These are phyloP conservation scores for Odontothrips loti DNA, from an alignment of 2,888 invertebrate species.

Conservation along the genomic window DNA sequence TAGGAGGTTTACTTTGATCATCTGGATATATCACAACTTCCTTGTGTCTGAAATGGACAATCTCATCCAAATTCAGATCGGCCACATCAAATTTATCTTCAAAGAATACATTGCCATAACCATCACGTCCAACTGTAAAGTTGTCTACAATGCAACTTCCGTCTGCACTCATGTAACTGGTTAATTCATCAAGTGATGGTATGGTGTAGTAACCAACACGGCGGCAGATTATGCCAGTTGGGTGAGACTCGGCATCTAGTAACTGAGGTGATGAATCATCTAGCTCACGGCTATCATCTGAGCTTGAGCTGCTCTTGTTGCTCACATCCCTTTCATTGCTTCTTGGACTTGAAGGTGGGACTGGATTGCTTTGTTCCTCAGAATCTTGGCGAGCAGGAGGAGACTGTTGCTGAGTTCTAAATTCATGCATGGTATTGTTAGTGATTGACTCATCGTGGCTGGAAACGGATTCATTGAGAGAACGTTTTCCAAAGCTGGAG, in stretches of 20 bases:
- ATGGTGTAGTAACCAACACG: slow-evolving; percentile 87
- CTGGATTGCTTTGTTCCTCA: not conserved
- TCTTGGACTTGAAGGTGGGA: slow-evolving; percentile 10
- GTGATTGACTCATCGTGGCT: not conserved
- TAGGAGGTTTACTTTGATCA: slow-evolving; percentile 77
- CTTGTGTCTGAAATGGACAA: slow-evolving; percentile 87
- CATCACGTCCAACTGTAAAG: slow-evolving; percentile 81
- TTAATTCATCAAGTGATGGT: slow-evolving; percentile 77
- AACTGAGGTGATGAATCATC: slow-evolving; percentile 35
- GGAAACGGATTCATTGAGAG: not conserved
- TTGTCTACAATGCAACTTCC: slow-evolving; percentile 79
- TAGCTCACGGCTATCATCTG: slow-evolving; percentile 33
- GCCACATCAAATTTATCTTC: slow-evolving; percentile 79
- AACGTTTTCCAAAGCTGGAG: not conserved
- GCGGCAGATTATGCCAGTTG: slow-evolving; percentile 70
- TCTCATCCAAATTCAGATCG: slow-evolving; percentile 78
- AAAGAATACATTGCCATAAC: slow-evolving; percentile 87
- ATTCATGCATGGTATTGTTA: slow-evolving; percentile 2
- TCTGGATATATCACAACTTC: slow-evolving; percentile 95
- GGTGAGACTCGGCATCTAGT: slow-evolving; percentile 51
- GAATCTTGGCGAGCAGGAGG: not conserved
- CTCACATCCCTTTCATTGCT: not conserved
- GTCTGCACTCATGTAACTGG: slow-evolving; percentile 64
- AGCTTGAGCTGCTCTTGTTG: slow-evolving; percentile 28
- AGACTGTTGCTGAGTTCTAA: not conserved